phyloP scores from a whole-genome alignment of 1,140 invertebrate genomes.

The Leucophenga varia region DNA sequence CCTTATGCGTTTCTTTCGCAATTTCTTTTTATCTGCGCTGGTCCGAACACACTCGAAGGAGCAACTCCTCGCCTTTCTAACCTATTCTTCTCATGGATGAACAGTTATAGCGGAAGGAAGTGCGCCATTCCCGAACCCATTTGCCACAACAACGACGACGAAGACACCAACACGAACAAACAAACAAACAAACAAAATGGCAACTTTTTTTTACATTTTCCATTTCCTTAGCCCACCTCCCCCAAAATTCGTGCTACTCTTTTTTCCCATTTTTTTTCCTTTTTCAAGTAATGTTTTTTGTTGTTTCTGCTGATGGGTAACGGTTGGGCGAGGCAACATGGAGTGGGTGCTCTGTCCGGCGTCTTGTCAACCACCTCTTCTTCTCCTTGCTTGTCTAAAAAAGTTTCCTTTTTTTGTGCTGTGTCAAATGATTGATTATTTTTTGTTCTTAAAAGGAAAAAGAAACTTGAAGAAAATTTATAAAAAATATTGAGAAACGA shows the following conservation, averaged over 20 bases:
- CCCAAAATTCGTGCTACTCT: neutral
- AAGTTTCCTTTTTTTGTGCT: constrained; percentile 7
- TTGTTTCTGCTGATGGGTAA: no score
- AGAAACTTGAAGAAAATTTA: no score
- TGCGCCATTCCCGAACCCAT: constrained; percentile 33
- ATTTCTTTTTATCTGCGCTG: constrained; percentile 47
- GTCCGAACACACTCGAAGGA: constrained; percentile 6
- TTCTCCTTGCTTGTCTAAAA: no score
- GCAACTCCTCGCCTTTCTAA: no score
- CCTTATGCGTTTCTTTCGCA: constrained; percentile 26
- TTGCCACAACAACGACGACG: no score
- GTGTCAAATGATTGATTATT: constrained; percentile 28
- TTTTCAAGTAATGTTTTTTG: constrained; percentile 4
- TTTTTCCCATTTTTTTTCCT: neutral
- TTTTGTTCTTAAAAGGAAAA: no score
- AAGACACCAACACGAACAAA: constrained; percentile 2
- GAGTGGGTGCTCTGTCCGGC: no score
- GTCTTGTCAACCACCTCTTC: neutral
- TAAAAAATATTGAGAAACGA: no score
- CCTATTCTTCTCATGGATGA: no score
- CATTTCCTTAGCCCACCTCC: constrained; percentile 18
- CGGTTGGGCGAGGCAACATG: no score
- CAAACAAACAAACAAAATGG: constrained; percentile 24
- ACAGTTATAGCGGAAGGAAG: constrained; percentile 29
- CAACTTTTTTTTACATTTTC: no score